These are phyloP conservation scores for Grantiella picta DNA, from an alignment of 2,113 vertebrate species.

Conservation along the genomic window DNA sequence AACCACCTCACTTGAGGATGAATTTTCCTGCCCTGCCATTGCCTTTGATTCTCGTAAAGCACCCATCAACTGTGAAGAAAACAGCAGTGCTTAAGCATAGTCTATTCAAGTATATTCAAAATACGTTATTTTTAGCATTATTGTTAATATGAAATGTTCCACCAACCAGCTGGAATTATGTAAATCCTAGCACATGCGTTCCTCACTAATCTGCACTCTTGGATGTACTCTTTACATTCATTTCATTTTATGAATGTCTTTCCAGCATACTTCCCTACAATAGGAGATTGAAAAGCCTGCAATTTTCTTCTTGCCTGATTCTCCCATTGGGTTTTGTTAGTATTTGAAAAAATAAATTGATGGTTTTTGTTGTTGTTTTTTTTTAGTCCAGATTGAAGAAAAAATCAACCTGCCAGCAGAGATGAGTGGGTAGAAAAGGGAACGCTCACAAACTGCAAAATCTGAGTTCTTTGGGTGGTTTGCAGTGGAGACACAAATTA, in stretches of 20 bases:
- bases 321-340: conserved; percentile 44
- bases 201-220: conserved; percentile 56
- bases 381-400: background rate
- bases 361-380: background rate
- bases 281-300: conserved; percentile 58
- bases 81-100: conserved; percentile 18
- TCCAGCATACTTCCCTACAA: conserved; percentile 47
- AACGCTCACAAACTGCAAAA: background rate
- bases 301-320: conserved; percentile 62
- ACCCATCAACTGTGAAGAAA: conserved; percentile 23
- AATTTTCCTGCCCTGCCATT: conserved; percentile 30
- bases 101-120: conserved; percentile 62
- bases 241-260: conserved; percentile 63
- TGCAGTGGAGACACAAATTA: background rate
- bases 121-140: conserved; percentile 67
- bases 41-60: conserved; percentile 15
- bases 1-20: conserved; percentile 13
- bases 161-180: conserved; percentile 59
- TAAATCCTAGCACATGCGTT: conserved; percentile 52
- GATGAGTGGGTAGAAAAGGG: background rate
- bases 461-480: background rate
- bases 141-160: conserved; percentile 56
- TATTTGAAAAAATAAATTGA: conserved; percentile 30
- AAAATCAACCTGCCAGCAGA: conserved; percentile 19
- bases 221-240: conserved; percentile 59